Base-by-base conservation (phyloP, 2,113 vertebrate species). In the Nestor notabilis region DNA sequence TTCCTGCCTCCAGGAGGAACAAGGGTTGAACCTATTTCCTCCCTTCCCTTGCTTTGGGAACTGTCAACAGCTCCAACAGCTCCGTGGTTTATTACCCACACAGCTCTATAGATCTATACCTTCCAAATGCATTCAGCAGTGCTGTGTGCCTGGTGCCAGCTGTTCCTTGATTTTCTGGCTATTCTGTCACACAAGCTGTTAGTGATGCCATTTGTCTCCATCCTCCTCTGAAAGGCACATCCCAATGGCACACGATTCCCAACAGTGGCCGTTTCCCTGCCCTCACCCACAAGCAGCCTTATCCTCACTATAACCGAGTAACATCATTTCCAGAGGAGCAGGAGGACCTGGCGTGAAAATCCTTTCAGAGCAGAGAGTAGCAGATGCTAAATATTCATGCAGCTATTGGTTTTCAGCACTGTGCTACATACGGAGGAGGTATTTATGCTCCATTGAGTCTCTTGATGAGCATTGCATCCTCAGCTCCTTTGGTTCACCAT, bases 231-330 rank as follows among this genome's bases (percentile, higher is more conserved):
- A 41, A 60, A 69, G 29, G 66, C 76, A 43, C 70, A 83, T 68
- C 87, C 80, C 92, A 37, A 29, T 0, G 19, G 83, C 79, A 50
- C 56, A 29, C 0, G 0, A n/a, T 55, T 58, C 64, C 72, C 90
- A 33, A 1, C 21, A 82, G 70, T 2, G 9, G 71, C 75, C 64
- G 46, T 4, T 44, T 64, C 56, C 78, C 35, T 3, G 8, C 28
- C 46, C 78, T 81, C 28, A 18, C 49, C 55, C 15, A 2, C 6
- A 17, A 0, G 1, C 17, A 76, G 43, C 56, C 17, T 20, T 21
- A 10, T 17, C 64, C 35, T 55, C 2, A 0, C 60, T 13, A 31
- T 56, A 41, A 49, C 8, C 6, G 1, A 68, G 20, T 1, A 20
- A 1, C 56, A 13, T 0, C 0, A 28, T 61, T 85, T 90, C 78